A percentile compares a stretch with the other conserved stretches of the same genome.
These are phyloP conservation scores for Euphydryas editha DNA, from an alignment of 2,888 invertebrate species.

Conservation along the genomic window DNA sequence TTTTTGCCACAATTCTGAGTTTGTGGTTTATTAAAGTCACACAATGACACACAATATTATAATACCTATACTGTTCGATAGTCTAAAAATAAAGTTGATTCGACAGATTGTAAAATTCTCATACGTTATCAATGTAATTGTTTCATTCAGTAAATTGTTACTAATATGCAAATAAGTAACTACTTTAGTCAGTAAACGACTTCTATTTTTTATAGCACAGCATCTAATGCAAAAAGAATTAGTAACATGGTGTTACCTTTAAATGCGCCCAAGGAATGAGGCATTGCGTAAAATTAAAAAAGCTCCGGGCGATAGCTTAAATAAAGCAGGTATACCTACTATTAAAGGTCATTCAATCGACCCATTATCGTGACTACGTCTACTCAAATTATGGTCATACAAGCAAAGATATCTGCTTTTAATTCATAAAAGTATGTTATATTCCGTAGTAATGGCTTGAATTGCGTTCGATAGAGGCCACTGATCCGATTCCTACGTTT, in stretches of 20 bases:
- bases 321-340: conserved; percentile 36
- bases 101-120: background rate
- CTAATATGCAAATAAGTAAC: background rate
- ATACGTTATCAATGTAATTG: conserved; percentile 16
- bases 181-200: conserved; percentile 15
- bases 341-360: conserved; percentile 42
- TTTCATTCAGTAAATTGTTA: conserved; percentile 7
- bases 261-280: conserved; percentile 31
- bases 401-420: conserved; percentile 22
- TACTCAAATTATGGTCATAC: conserved; percentile 29
- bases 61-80: conserved; percentile 2
- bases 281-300: conserved; percentile 41
- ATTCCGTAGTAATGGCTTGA: conserved; percentile 11
- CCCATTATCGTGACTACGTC: conserved; percentile 42
- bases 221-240: conserved; percentile 28
- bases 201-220: conserved; percentile 24
- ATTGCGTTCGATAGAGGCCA: conserved; percentile 21
- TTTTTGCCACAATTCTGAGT: conserved; percentile 27
- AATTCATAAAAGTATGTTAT: conserved; percentile 24
- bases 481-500: conserved; percentile 35
- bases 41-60: background rate
- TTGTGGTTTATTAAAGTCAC: conserved; percentile 38
- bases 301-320: conserved; percentile 40
- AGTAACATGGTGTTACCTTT: conserved; percentile 21
- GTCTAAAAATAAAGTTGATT: background rate